Evolutionary conservation across 2,797 vertebrate genomes (phyloP), one percentile per base, ranked within the genome.

Genomic region (Pipistrellus pygmaeus): DNA sequence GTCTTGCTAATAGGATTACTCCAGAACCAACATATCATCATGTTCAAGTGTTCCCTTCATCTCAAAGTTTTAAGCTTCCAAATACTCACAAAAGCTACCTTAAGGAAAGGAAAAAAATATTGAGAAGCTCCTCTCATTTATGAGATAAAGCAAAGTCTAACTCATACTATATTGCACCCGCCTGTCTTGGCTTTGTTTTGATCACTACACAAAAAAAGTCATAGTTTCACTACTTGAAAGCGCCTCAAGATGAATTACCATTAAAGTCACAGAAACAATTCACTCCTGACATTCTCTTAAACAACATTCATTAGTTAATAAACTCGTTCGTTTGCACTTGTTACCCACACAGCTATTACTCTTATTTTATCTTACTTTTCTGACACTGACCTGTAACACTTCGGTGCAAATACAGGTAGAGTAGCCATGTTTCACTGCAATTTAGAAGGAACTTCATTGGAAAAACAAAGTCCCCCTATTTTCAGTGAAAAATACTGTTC

Each of bases 241-340:
- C 35, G 0, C 0, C 51, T 96, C 68, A 44, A 85, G 88, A 66
- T 57, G 87, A 96, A 95, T 92, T 87, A 92, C 78, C 73, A 48
- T 12, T 95, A 53, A 95, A 93, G 71, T 96, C 95, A 92, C 55
- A 68, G 85, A 92, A 95, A 91, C 85, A 94, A 97, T 85, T 92
- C 80, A 57, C 55, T 88, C 77, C 81, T 46, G 88, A 73, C 66
- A 73, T 81, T 91, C 96, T 95, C 91, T 91, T 90, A 25, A 94
- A 96, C 90, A 94, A 94, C 86, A 89, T 77, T 73, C 77, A 93
- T 90, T 68, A 87, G 64, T 60, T 93, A 97, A 97, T 90, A 96
- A 95, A 64, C 81, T 88, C 46, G 21, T 88, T 96, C 94, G 64
- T 97, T 97, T 88, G 89, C 51, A 84, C 93, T 95, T 72, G 85